These are phyloP conservation scores for Nesometra sesokonis DNA, from an alignment of 35 echinoderm and acorn worm genomes.

Conservation along the genomic window DNA sequence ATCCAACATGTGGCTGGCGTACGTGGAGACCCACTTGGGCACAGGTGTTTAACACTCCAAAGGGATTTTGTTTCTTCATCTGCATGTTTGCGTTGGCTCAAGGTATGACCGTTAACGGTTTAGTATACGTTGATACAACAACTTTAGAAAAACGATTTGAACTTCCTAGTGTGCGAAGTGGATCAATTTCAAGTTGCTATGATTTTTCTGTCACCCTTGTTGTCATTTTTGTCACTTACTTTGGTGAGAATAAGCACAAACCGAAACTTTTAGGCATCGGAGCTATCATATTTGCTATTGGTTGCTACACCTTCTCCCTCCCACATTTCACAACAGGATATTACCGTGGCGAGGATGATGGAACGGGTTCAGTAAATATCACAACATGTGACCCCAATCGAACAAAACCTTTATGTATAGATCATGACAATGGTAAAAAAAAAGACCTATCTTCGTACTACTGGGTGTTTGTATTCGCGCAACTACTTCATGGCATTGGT, in stretches of 20 bases:
- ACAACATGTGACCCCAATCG: neutral
- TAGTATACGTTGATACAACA: constrained; percentile 78
- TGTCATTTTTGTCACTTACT: constrained; percentile 83
- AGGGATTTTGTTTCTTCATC: constrained; percentile 75
- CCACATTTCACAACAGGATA: constrained; percentile 74
- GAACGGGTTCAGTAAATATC: neutral
- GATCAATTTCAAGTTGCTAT: constrained; percentile 82
- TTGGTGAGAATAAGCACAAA: constrained; percentile 78
- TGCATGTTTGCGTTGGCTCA: constrained; percentile 66
- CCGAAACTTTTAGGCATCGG: constrained; percentile 67
- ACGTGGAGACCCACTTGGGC: constrained; percentile 10
- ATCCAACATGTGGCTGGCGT: constrained; percentile 30
- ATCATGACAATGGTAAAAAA: neutral
- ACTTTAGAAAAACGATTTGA: constrained; percentile 71
- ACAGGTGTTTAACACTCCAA: constrained; percentile 62
- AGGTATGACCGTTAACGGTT: constrained; percentile 85
- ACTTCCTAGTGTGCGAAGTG: constrained; percentile 67
- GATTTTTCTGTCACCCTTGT: constrained; percentile 83
- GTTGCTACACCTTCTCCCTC: constrained; percentile 57
- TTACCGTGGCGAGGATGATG: constrained; percentile 11
- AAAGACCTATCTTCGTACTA: constrained; percentile 56
- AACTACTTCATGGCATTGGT: constrained; percentile 88
- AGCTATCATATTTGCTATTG: constrained; percentile 63
- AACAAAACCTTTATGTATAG: neutral
- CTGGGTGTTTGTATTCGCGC: constrained; percentile 82